Evolutionary conservation across 2,888 invertebrate genomes (phyloP), one percentile per base, ranked within the genome.

Genomic region (Nycteola revayana): DNA sequence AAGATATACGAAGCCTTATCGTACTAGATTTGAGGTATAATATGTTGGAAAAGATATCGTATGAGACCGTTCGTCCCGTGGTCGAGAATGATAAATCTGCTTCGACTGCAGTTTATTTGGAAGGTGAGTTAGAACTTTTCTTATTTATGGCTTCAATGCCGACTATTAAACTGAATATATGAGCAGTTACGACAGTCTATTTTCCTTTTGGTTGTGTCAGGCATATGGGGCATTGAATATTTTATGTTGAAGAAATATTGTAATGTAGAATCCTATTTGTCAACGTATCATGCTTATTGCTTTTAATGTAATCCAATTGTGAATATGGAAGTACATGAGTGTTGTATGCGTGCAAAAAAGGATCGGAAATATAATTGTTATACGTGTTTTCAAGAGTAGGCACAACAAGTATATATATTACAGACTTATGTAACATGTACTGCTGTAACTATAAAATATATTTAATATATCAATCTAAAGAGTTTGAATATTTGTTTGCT

Each of bases 11-110:
- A 7, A 91, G 91, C 36, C 89, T 96, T 30, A 86, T 91, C 53
- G 91, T 93, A 60, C 88, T 96, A 67, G 95, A 96, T 80, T 87
- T 96, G 53, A 91, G 94, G 68, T 91, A 93, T 60, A 96, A 96
- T 83, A 85, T 91, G 43, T 89, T 96, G 64, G 92, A 93, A 71
- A 93, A 94, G 30, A 90, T 96, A 69, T 93, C 94, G 31, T 93
- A 92, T 66, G 93, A 93, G 66, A 94, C 94, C 54, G 89, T 94
- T 56, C 90, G 93, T 57, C 93, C 94, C 22, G 91, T 95, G 66
- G 89, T 94, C 58, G 92, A 92, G 62, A 94, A 94, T 74, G 91
- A 95, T 68, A 93, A 93, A 84, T 93, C 93, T 66, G 83, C 87
- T 47, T 91, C 93, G 43, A 92, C 93, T 64, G 92, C 93, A 79